Evolutionary conservation across 2,113 vertebrate genomes (phyloP), one percentile per base, ranked within the genome.

Genomic region (Todiramphus saurophagus): DNA sequence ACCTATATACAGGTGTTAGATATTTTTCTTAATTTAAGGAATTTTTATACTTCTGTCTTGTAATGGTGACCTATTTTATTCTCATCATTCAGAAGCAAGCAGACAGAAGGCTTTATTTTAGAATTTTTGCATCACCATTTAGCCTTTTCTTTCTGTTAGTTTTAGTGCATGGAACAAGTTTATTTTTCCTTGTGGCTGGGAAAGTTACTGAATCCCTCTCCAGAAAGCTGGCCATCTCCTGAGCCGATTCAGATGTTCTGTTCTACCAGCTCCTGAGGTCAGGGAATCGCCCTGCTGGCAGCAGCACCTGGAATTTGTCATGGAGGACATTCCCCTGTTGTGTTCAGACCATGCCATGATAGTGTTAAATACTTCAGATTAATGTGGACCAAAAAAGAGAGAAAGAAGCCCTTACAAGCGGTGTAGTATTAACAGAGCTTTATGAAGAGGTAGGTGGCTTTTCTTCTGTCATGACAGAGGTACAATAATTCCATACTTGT

Each of bases 181-280:
- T 89, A 72, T 84, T 91, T 89, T 87, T 77, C 33, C 39, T 50
- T 83, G 72, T 74, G 88, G 63, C 67, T 74, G 13, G 50, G 59
- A 70, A 85, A 85, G 75, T 83, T 83, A 15, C 35, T 77, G 60
- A 91, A 87, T 5, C 19, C 43, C 64, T 89, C 46, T 41, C 64
- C 64, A 63, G 77, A 69, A 79, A 79, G 37, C 84, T 93, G 87
- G 37, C 81, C 1, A 2, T 75, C 21, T 70, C 79, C 20, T 0
- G 48, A 68, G 74, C 74, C 62, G 3, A 55, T 37, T 39, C 87
- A 95, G 89, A 82, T 2, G 0, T 78, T 82, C 87, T 91, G 16
- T 94, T 75, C 82, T 93, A 87, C 94, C 89, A 91, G 89, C 59
- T 89, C 53, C 50, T 39, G 16, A 83, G 70, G 70, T 58, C 87